Conservation (phyloP, 2,888 invertebrate genomes). For the Cryptophagus acutangulus region DNA sequence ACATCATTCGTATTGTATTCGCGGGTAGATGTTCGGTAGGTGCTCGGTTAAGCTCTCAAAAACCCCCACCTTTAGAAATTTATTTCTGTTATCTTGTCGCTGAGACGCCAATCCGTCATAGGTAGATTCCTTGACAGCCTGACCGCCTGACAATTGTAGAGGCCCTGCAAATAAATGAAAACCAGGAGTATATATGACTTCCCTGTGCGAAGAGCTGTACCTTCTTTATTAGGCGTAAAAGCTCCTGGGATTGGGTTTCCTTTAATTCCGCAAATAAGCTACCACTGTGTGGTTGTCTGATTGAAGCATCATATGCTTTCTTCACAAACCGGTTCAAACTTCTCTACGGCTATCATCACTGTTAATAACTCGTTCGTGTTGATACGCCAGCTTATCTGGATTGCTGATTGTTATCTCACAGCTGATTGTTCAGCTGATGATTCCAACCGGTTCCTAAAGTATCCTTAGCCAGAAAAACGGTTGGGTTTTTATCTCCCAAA, state of each 20-base stretch:
- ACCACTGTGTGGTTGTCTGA: slow-evolving; percentile 5
- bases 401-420: not conserved
- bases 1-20: too few species aligned
- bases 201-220: too few species aligned
- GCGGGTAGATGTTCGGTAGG: too few species aligned
- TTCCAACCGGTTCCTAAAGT: slow-evolving; percentile 11
- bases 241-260: slow-evolving; percentile 6
- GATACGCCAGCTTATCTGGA: slow-evolving; percentile 7
- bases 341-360: slow-evolving; percentile 2
- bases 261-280: slow-evolving; percentile 4
- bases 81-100: too few species aligned
- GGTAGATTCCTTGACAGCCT: too few species aligned
- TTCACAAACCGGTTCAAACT: not conserved
- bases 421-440: not conserved
- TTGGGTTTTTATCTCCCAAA: not conserved
- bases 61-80: too few species aligned
- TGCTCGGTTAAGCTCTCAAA: too few species aligned
- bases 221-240: too few species aligned
- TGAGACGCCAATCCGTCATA: too few species aligned
- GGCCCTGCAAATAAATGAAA: too few species aligned
- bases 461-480: slow-evolving; percentile 11
- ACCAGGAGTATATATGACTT: too few species aligned
- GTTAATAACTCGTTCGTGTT: slow-evolving; percentile 11
- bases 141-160: too few species aligned
- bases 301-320: slow-evolving; percentile 7